Base-by-base conservation (phyloP, 1,140 invertebrate genomes). In the Diorhabda sublineata region DNA sequence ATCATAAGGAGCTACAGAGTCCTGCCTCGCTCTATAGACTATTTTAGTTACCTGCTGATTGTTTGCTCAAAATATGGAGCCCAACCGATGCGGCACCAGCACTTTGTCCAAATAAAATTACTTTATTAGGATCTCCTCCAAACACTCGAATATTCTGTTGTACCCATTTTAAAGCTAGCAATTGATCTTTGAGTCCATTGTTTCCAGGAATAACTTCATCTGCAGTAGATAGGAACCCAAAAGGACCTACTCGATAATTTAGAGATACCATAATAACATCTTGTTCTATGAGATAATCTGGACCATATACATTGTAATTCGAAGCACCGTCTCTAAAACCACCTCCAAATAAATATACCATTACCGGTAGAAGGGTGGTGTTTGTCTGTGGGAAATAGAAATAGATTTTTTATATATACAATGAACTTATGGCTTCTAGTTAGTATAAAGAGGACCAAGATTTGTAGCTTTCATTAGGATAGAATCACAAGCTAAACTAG, bases 221-320 rank as follows among this genome's bases (percentile, higher is more conserved):
- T 44, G 45, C 67, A 26, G 67, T 69, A 3, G 58, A 2, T 44
- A 69, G 44, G 42, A 69, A 69, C 61, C 83, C 83, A 26, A 84
- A 76, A 11, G 78, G 75, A 8, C 82, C 82, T 7, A 84, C 45
- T 64, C 83, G 76, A 69, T 83, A 84, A 66, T 82, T 84, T 5
- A 84, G 77, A 0, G 82, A 79, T 11, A 84, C 82, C 5, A 84
- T 70, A 9, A 84, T 75, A 2, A 83, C 76, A 69, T 82, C 82
- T 69, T 83, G 83, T 63, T 87, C 84, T 11, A 90, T 71, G 3
- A 91, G 72, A 76, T 84, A 90, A 77, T 91, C 83, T 72, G 89
- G 84, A 52, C 87, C 83, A 68, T 82, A 85, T 0, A 84, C 58
- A 26, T 65, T 44, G 42, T 58, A 60, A 5, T 41, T 8, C 11